Evolutionary conservation across 2,888 invertebrate species (phyloP), one percentile per base, ranked within the genome.

Genomic region (Lycaena phlaeas): DNA sequence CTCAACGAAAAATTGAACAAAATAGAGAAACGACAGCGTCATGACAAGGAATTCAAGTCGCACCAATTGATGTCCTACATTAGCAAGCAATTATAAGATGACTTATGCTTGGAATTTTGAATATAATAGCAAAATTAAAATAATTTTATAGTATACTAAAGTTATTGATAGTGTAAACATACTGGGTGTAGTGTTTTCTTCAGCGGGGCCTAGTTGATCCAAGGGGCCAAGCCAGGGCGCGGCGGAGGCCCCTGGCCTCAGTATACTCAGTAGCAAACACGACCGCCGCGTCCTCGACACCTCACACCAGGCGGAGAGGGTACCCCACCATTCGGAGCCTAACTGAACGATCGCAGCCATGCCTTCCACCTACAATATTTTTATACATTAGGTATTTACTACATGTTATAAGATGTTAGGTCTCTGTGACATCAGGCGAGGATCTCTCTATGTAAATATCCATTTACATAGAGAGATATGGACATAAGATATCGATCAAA

Each of bases 171-270:
- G 5, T 18, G 18, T 18, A 3, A 14, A 14, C 5, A n/a, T 28
- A 76, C 73, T 59, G 25, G 67, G 43, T 0, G 77, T 56, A 52
- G 66, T 54, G 17, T 71, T 70, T 18, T 89, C 88, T 1, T 85
- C 67, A 2, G 94, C 88, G 0, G 90, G 87, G 1, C 93, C 92
- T 14, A 96, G 82, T 61, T 90, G 87, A 59, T 89, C 89, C 26
- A 97, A 85, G 59, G 93, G 90, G 0, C 97, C 97, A 34, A 97
- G 81, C 97, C 97, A 97, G 1, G 96, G 95, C 45, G 97, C 91
- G 2, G 92, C 81, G 48, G 87, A 70, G 53, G 75, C 68, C 10
- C 95, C 94, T 27, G 94, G 95, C 47, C 93, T 90, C 61, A 97
- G 85, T 22, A 95, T 87, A 15, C 95, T 94, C 18, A 98, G 82